These are phyloP conservation scores for Gadus macrocephalus DNA, from an alignment of 2,113 vertebrate species.

Conservation along the genomic window DNA sequence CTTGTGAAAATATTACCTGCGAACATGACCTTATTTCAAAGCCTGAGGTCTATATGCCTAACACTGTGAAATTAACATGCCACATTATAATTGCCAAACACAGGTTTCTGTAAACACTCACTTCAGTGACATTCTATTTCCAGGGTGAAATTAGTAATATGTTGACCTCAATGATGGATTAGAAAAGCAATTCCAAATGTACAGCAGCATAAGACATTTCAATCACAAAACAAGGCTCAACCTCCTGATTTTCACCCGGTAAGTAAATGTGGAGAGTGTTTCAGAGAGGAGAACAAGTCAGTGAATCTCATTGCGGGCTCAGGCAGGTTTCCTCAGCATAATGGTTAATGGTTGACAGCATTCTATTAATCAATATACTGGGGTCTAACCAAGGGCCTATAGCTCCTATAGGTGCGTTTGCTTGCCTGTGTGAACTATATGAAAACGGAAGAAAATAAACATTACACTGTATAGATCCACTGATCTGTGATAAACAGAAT, in stretches of 20 bases:
- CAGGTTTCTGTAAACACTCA: too few relatives aligned
- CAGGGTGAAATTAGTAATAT: too few relatives aligned
- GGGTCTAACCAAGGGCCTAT: background rate
- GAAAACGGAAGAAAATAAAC: background rate
- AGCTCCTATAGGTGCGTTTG: background rate
- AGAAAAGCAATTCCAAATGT: too few relatives aligned
- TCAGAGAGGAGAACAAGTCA: conserved; percentile 6
- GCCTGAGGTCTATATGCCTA: too few relatives aligned
- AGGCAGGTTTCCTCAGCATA: background rate
- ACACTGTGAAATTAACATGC: too few relatives aligned
- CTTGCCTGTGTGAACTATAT: conserved; percentile 20
- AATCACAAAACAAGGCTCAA: background rate
- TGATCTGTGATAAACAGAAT: conserved; percentile 49
- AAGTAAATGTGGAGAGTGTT: background rate
- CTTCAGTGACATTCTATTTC: too few relatives aligned
- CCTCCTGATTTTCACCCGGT: background rate
- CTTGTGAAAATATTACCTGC: too few relatives aligned
- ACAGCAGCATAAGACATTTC: too few relatives aligned
- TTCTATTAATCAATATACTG: background rate
- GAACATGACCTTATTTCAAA: too few relatives aligned
- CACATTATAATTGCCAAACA: too few relatives aligned
- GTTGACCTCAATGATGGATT: too few relatives aligned
- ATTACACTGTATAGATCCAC: conserved; percentile 10
- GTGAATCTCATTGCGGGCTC: background rate
- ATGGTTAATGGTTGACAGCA: background rate